Evolutionary conservation across 2,797 vertebrate genomes (phyloP), one percentile per base, ranked within the genome.

Genomic region (Parambassis ranga): DNA sequence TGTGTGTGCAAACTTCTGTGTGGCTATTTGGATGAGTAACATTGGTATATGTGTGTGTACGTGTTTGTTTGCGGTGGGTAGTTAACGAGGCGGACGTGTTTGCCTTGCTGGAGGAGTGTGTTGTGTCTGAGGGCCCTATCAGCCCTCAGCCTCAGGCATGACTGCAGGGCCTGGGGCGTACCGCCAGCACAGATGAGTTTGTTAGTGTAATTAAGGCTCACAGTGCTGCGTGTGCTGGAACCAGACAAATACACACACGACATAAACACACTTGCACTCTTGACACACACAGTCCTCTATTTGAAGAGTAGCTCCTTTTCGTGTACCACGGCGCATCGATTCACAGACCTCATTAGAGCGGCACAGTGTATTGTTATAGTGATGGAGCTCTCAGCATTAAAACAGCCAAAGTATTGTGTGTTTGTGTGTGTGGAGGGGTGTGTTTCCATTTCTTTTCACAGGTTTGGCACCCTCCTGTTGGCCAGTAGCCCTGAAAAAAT

Each of bases 191-290:
- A 80, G 86, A 89, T 90, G 88, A 91, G 88, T 91, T 90, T 89
- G 87, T 92, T 90, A 86, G 89, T 84, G 90, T 91, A 92, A 92
- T 92, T 92, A 92, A 90, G 81, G 89, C 85, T 88, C 79, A 75
- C 72, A 80, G 79, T 77, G 81, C 75, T 83, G 63, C 71, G 35
- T 72, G 71, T 58, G 66, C 79, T 20, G 59, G 66, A 81, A 71
- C 75, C 66, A 71, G 51, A 61, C 84, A 83, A 75, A 83, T 41
- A 71, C 77, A 79, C 84, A 80, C 75, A 10, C 22, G 10, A 37
- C 63, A 38, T 73, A 76, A 57, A 66, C 72, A 60, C 55, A 57
- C 66, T 33, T 22, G 1, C 35, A 13, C 41, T 48, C 50, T 14
- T 15, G n/a, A n/a, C n/a, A 47, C 73, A 68, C 77, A 77, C 72